Evolutionary conservation across 2,113 vertebrate genomes (phyloP).

Genomic region (Aegotheles bennettii): DNA sequence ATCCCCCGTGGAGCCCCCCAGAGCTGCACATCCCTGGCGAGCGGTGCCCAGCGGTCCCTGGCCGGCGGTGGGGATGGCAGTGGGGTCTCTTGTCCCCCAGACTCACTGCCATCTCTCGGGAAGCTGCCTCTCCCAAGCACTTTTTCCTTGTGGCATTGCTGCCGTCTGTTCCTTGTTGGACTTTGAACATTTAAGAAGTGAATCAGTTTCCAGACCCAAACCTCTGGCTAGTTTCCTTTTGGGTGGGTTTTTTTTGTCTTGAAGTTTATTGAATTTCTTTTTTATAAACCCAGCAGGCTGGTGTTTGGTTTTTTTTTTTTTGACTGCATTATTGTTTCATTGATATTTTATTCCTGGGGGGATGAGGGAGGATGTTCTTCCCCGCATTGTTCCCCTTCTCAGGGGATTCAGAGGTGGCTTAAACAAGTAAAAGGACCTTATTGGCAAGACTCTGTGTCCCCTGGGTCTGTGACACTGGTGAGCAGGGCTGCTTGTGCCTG

Average conservation of each 20-base stretch:
- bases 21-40: fast-evolving
- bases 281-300: constrained; percentile 76
- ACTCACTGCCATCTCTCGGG: neutral
- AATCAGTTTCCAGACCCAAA: constrained; percentile 49
- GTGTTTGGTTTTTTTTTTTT: constrained; percentile 7
- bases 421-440: neutral
- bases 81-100: neutral
- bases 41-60: neutral
- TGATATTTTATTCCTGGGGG: constrained; percentile 32
- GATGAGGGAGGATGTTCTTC: neutral
- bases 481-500: neutral
- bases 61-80: neutral
- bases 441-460: constrained; percentile 4
- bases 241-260: neutral
- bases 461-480: neutral
- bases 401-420: constrained; percentile 40
- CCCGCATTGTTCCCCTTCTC: constrained; percentile 25
- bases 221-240: constrained; percentile 27
- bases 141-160: neutral
- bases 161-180: neutral
- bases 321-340: constrained; percentile 20
- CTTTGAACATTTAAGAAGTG: neutral
- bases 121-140: constrained; percentile 9
- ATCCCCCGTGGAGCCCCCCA: neutral
- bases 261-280: neutral